phyloP scores from a whole-genome alignment of 2,113 vertebrate species.

The Helogale parvula region DNA sequence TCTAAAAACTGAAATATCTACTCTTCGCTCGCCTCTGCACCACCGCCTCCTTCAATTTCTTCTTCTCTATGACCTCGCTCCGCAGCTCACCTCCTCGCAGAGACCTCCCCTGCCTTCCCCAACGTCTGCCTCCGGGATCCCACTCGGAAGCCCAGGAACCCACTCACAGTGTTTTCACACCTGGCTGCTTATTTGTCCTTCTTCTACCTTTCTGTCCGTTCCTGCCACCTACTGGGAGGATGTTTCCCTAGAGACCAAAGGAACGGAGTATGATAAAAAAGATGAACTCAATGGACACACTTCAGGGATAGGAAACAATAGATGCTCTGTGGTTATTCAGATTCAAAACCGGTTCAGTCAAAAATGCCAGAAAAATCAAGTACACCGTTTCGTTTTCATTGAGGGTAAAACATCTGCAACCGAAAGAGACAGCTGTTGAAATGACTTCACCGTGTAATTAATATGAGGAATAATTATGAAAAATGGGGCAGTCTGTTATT shows the following conservation, averaged over 20 bases:
- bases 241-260: neutral
- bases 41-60: neutral
- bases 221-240: neutral
- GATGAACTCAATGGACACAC: neutral
- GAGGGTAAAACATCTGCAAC: slow-evolving; percentile 60
- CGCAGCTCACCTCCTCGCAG: neutral
- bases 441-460: slow-evolving; percentile 63
- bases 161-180: neutral
- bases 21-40: neutral
- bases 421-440: slow-evolving; percentile 61
- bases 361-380: neutral
- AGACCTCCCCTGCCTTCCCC: neutral
- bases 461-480: slow-evolving; percentile 63
- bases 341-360: slow-evolving; percentile 41
- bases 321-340: neutral
- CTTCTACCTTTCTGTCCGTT: neutral
- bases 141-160: no score
- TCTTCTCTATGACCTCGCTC: neutral
- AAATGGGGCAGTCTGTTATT: slow-evolving; percentile 55
- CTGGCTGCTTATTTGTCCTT: neutral
- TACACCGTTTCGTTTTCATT: slow-evolving; percentile 56
- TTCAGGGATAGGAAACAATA: neutral
- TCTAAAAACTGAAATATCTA: neutral
- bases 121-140: fast-evolving
- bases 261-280: neutral